Percentiles rank a stretch among this genome's conserved stretches.
phyloP scores from a whole-genome alignment of 2,888 invertebrate species.

The Scaptomyza cyrtandrae region DNA sequence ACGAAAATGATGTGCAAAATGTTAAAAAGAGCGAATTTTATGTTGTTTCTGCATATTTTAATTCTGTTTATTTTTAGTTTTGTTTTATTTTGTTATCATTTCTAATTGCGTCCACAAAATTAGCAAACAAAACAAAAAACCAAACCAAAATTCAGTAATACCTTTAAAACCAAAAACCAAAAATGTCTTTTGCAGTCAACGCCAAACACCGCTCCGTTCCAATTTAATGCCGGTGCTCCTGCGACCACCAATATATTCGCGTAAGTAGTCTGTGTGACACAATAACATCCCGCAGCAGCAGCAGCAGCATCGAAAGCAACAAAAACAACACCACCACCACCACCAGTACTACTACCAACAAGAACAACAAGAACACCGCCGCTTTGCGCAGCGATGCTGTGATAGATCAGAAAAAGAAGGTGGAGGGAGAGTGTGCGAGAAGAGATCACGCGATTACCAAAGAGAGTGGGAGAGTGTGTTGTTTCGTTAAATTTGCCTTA shows the following conservation, averaged over 20 bases:
- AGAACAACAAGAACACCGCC: neutral
- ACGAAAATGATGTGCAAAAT: constrained; percentile 23
- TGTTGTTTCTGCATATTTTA: constrained; percentile 5
- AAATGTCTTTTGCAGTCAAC: constrained; percentile 82
- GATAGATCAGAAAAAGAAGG: constrained; percentile 27
- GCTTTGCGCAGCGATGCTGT: constrained; percentile 1
- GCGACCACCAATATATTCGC: constrained; percentile 84
- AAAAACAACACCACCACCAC: constrained; percentile 9
- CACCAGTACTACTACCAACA: neutral
- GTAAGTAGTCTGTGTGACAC: constrained; percentile 80
- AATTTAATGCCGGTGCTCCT: constrained; percentile 83
- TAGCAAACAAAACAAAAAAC: constrained; percentile 4
- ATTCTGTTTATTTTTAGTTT: neutral
- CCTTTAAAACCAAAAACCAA: constrained; percentile 52
- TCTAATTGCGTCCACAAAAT: constrained; percentile 23
- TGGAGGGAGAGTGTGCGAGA: constrained; percentile 4
- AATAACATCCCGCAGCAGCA: constrained; percentile 6
- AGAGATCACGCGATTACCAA: constrained; percentile 13
- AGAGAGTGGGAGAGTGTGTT: constrained; percentile 18
- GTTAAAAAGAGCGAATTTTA: constrained; percentile 1
- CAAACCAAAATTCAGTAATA: constrained; percentile 16
- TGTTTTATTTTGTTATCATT: neutral
- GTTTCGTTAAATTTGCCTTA: constrained; percentile 4
- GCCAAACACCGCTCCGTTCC: constrained; percentile 83
- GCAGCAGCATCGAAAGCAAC: neutral